phyloP scores from a whole-genome alignment of 2,113 vertebrate genomes.

The Mohoua ochrocephala region DNA sequence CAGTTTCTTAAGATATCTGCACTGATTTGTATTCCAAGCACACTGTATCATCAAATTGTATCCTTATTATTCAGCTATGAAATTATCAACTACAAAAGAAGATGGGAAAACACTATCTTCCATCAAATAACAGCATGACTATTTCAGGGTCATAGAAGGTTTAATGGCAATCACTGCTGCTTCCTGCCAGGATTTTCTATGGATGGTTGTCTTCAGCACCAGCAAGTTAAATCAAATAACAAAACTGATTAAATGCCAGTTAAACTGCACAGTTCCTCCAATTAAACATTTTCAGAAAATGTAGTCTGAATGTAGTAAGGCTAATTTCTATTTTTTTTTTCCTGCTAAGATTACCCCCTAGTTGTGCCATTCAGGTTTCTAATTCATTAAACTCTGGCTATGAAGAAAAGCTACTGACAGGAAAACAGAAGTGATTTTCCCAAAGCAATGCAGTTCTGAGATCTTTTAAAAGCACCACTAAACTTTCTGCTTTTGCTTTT shows the following conservation, averaged over 20 bases:
- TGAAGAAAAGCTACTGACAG: not conserved
- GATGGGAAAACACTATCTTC: not conserved
- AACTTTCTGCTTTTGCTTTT: not conserved
- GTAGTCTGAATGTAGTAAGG: not conserved
- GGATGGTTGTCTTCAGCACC: not conserved
- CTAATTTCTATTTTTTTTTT: not conserved
- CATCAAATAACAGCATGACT: not conserved
- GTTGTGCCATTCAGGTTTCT: not conserved
- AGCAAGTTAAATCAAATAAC: not conserved
- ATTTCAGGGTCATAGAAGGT: not conserved
- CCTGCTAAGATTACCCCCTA: not conserved
- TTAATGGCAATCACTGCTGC: not conserved
- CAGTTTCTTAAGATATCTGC: not conserved
- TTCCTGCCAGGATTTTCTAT: not conserved
- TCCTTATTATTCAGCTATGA: not conserved
- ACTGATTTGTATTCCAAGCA: conserved; percentile 29
- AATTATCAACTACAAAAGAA: conserved; percentile 37
- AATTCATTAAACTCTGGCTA: not conserved
- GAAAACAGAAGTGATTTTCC: not conserved
- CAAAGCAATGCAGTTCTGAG: not conserved
- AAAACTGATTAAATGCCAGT: not conserved
- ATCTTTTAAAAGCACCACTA: not conserved
- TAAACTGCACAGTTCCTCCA: not conserved
- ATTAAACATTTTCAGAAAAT: not conserved
- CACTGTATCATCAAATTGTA: not conserved